Evolutionary conservation across 2,113 vertebrate species (phyloP), one percentile per base, ranked within the genome.

Genomic region (Protobothrops flavoviridis): DNA sequence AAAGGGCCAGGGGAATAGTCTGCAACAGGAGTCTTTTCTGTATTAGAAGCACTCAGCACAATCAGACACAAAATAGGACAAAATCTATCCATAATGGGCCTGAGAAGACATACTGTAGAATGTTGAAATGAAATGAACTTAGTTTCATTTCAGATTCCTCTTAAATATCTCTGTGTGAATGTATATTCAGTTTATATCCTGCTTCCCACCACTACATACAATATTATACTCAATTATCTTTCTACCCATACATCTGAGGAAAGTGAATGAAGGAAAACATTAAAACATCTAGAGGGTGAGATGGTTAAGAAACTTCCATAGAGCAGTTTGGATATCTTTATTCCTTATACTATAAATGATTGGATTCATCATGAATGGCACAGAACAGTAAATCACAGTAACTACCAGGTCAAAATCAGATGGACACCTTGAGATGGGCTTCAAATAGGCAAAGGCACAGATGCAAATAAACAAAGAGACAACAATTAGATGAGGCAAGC

Each of bases 331-430:
- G 4, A 94, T 87, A 55, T 94, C 91, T 33, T 94, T 81, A 87
- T 92, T 94, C 33, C 93, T 94, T 33, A 94, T 56, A 61, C 93
- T 92, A 52, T 92, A 94, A 55, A 94, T 92, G 3, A 94, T 56
- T 56, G 93, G 91, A 17, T 94, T 90, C 85, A 94, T 87, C 69
- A 94, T 29, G 20, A 89, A 91, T 4, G 93, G 92, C 13, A 94
- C 61, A 33, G 92, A n/a, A 45, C 88, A 86, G 26, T 94, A 94
- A 48, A 92, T 86, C 53, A 94, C 91, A 87, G 90, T 55, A 7
- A 24, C 50, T 23, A 85, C 20, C 50, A 55, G 69, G 21, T 91
- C 64, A 50, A 10, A 52, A 55, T 91, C n/a, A 39, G 69, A 81
- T 39, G 69, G 69, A 81, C 33, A 39, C 21, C 33, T 81, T 81